phyloP scores from a whole-genome alignment of 1,140 invertebrate genomes.

The Sinonovacula constricta region DNA sequence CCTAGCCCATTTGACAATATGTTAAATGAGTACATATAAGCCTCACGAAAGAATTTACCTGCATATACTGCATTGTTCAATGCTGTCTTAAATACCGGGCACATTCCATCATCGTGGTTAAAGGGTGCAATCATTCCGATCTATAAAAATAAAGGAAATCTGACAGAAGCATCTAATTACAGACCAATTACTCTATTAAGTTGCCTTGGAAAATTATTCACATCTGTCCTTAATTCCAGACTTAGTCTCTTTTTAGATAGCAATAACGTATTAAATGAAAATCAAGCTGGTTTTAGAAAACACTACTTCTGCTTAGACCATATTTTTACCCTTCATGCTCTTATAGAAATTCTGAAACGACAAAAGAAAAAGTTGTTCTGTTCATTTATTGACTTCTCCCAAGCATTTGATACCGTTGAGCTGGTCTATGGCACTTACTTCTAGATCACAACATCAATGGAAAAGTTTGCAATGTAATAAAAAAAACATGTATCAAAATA shows the following conservation, averaged over 20 bases:
- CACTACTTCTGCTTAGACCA: slow-evolving; percentile 20
- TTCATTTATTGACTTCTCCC: slow-evolving; percentile 17
- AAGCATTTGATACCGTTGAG: slow-evolving; percentile 24
- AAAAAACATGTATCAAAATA: no score
- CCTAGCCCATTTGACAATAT: background rate
- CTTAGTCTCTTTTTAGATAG: background rate
- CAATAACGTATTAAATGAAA: slow-evolving; percentile 4
- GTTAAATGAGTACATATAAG: slow-evolving; percentile 10
- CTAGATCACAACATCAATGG: background rate
- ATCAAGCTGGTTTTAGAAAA: slow-evolving; percentile 40
- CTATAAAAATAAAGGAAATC: slow-evolving; percentile 17
- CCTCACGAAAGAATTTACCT: no score
- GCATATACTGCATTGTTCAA: no score
- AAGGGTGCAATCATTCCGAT: slow-evolving; percentile 10
- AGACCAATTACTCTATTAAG: slow-evolving; percentile 26
- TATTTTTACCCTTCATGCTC: slow-evolving; percentile 11
- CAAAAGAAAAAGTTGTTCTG: slow-evolving; percentile 11
- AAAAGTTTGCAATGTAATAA: slow-evolving; percentile 5
- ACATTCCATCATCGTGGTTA: slow-evolving; percentile 4
- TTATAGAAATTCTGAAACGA: slow-evolving; percentile 14
- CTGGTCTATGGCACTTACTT: slow-evolving; percentile 10
- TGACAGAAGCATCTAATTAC: slow-evolving; percentile 1
- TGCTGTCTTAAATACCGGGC: background rate
- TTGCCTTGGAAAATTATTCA: slow-evolving; percentile 25
- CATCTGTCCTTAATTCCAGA: slow-evolving; percentile 14